Conservation (phyloP, 2,797 vertebrate species). For the Uromys caudimaculatus region DNA sequence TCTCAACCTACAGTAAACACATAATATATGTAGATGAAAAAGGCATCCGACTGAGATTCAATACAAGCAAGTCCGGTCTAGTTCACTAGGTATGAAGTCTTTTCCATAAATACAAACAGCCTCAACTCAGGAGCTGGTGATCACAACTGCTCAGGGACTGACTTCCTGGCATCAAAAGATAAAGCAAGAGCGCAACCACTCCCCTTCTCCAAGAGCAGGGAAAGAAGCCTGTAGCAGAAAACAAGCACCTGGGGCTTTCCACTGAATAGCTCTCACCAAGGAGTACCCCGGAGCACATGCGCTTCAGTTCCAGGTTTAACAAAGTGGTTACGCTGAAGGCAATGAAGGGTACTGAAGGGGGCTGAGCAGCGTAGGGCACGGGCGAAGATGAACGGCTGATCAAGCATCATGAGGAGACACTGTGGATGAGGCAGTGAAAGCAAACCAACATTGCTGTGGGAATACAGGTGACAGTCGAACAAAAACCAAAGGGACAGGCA, state of each 20-base stretch:
- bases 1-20: not conserved
- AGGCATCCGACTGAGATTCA: conserved; percentile 4
- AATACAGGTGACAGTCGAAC: not conserved
- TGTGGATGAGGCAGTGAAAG: not conserved
- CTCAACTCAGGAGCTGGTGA: not conserved
- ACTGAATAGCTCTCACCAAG: not conserved
- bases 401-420: not conserved
- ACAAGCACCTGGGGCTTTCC: not conserved
- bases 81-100: not conserved
- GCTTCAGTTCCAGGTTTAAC: not conserved
- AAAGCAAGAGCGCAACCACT: not conserved
- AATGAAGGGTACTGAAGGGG: not conserved
- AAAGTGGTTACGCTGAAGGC: not conserved
- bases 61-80: not conserved
- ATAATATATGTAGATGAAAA: conserved; percentile 36
- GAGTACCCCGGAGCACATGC: not conserved
- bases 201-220: not conserved
- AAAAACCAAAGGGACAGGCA: not conserved
- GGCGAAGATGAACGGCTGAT: not conserved
- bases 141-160: not conserved
- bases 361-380: not conserved
- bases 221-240: not conserved
- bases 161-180: not conserved
- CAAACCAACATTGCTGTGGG: not conserved
- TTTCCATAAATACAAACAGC: not conserved